Percentiles rank a stretch among this genome's conserved stretches.
Conservation (phyloP, 2,888 invertebrate genomes). For the Polia nebulosa region DNA sequence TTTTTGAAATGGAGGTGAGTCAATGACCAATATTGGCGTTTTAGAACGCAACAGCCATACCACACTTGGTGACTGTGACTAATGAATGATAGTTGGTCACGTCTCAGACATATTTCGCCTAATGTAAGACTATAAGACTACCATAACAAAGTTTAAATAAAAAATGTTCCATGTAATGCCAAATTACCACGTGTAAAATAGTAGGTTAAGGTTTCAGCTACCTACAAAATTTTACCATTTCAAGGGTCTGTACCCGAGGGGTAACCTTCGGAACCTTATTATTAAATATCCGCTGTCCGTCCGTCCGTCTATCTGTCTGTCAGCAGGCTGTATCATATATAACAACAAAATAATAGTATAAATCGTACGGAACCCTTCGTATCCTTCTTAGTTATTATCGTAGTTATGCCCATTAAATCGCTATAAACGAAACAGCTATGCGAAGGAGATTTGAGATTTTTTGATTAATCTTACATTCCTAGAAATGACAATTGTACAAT, state of each 20-base stretch:
- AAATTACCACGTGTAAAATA: not conserved
- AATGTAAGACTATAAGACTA: too few species aligned
- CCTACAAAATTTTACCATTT: not conserved
- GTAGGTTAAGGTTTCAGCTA: not conserved
- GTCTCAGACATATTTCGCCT: not conserved
- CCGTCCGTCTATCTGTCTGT: too few species aligned
- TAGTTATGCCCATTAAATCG: too few species aligned
- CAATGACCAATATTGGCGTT: not conserved
- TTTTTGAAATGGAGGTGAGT: not conserved
- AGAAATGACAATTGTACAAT: conserved; percentile 6
- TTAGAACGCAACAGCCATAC: not conserved
- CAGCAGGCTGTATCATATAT: too few species aligned
- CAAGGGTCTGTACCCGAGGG: too few species aligned
- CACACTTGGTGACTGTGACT: not conserved
- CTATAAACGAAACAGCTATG: not conserved
- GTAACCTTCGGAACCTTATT: too few species aligned
- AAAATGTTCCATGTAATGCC: not conserved
- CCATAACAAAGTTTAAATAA: not conserved
- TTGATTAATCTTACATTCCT: not conserved
- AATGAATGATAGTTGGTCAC: not conserved
- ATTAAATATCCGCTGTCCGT: too few species aligned
- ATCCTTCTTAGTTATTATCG: too few species aligned
- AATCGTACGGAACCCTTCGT: too few species aligned
- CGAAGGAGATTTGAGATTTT: not conserved
- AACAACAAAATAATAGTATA: too few species aligned